Evolutionary conservation across 2,113 vertebrate genomes (phyloP), one percentile per base, ranked within the genome.

Genomic region (Ceyx cyanopectus): DNA sequence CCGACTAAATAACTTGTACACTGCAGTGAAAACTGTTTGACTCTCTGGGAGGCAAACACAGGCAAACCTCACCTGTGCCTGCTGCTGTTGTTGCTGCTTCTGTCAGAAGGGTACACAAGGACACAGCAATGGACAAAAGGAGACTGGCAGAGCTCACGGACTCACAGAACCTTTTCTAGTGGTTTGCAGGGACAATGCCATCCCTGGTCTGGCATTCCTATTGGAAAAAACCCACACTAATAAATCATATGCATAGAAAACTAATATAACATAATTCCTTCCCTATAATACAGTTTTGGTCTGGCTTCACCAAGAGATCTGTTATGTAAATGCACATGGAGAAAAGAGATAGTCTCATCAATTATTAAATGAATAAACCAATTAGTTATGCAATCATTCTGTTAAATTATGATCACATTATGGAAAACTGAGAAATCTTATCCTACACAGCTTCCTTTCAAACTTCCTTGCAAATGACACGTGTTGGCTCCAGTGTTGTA

Each of bases 351-450:
- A 57, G 40, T 9, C 16, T 37, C 87, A 89, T 27, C 7, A 92
- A 45, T 27, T 56, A 30, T 3, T 12, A 65, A 85, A 81, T 1
- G 2, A 88, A 88, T 56, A 70, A 70, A 93, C 26, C 17, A 37
- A 69, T 34, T 29, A 74, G 46, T 63, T 78, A 69, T 4, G 3
- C 41, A 85, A 85, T 69, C 22, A 51, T 88, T 54, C 45, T 77
- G 20, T 61, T 81, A 61, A 29, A 4, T 30, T 81, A 54, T 20
- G 30, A 70, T 76, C 53, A 50, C 16, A n/a, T 60, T 27, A 66
- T 12, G 20, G 60, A 77, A 93, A 92, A 92, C 29, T 77, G 26
- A 84, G 62, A 91, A 85, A 68, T 62, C 32, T 68, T 76, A 82
- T 16, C 26, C 62, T 81, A 20, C 37, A 15, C 15, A 0, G 0